Conservation (phyloP, 1,140 invertebrate species). For the Drosophila azteca region DNA sequence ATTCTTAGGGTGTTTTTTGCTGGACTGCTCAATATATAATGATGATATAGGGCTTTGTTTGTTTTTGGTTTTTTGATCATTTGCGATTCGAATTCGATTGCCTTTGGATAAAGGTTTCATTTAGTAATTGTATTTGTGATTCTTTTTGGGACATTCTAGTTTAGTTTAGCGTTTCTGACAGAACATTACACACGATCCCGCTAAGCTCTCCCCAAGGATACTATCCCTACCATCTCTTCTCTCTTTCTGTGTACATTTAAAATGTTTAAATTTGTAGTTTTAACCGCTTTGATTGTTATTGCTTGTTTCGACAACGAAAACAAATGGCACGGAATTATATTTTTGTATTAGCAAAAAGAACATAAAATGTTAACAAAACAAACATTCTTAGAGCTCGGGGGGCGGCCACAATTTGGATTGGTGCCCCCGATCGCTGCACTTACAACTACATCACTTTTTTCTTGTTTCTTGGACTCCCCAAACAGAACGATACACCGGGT, state of each 20-base stretch:
- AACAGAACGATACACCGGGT: slow-evolving; percentile 49
- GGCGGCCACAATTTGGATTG: slow-evolving; percentile 20
- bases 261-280: slow-evolving; percentile 62
- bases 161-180: slow-evolving; percentile 39
- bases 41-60: slow-evolving; percentile 42
- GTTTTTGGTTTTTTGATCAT: slow-evolving; percentile 77
- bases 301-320: slow-evolving; percentile 73
- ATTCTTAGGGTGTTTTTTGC: slow-evolving; percentile 67
- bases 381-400: slow-evolving; percentile 40
- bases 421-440: slow-evolving; percentile 56
- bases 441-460: slow-evolving; percentile 83
- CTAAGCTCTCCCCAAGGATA: slow-evolving; percentile 20
- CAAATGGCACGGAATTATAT: slow-evolving; percentile 81
- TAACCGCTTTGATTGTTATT: slow-evolving; percentile 77
- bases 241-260: slow-evolving; percentile 63
- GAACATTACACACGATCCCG: slow-evolving; percentile 71
- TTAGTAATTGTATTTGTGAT: slow-evolving; percentile 40
- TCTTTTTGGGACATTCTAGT: slow-evolving; percentile 28
- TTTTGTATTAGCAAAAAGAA: slow-evolving; percentile 56
- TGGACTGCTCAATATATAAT: slow-evolving; percentile 42
- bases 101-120: slow-evolving; percentile 69
- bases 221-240: neutral
- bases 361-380: slow-evolving; percentile 72
- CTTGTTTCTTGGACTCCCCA: slow-evolving; percentile 60
- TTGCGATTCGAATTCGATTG: slow-evolving; percentile 81